Evolutionary conservation across 2,797 vertebrate genomes (phyloP), one percentile per base, ranked within the genome.

Genomic region (Bufotes viridis): DNA sequence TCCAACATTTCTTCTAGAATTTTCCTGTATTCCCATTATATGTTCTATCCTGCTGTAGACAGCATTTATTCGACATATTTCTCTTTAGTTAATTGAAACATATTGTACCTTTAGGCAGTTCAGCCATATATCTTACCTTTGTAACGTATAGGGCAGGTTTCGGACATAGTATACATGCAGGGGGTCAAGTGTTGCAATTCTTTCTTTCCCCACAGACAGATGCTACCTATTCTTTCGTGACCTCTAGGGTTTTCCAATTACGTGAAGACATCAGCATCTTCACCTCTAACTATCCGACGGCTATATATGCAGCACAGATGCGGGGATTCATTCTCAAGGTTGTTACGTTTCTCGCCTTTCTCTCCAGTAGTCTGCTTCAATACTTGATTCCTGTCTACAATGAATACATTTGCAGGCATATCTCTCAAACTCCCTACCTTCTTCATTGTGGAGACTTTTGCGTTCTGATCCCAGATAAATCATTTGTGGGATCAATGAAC

Each of bases 191-290:
- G 74, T 53, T 7, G 55, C 26, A 29, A 53, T 85, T 75, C 55
- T 49, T 61, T 75, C 26, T 74, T 51, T 61, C 57, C 74, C 74
- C 13, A 53, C 70, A 78, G 83, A 78, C 83, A 76, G 58, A 15
- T 42, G 9, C 29, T 78, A 26, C 60, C 74, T 67, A 65, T 78
- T 85, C 74, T 78, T 24, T 49, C 14, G 5, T 78, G 74, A 78
- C 84, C 84, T 85, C 74, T 29, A 78, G 84, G 74, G 60, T 85
- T 85, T 83, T 85, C 84, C 84, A 85, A 85, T 85, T 85, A 85
- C 24, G 17, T 29, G 8, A 24, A 53, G 42, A 61, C 55, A 85
- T 85, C 60, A 55, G 58, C 72, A 53, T 65, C 57, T 85, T 85
- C 58, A 75, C 72, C 74, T 63, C 58, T 72, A 20, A 34, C 42